phyloP scores from a whole-genome alignment of 30 jellyfish, hydroid and myxozoan genomes.

The Sanderia malayensis region DNA sequence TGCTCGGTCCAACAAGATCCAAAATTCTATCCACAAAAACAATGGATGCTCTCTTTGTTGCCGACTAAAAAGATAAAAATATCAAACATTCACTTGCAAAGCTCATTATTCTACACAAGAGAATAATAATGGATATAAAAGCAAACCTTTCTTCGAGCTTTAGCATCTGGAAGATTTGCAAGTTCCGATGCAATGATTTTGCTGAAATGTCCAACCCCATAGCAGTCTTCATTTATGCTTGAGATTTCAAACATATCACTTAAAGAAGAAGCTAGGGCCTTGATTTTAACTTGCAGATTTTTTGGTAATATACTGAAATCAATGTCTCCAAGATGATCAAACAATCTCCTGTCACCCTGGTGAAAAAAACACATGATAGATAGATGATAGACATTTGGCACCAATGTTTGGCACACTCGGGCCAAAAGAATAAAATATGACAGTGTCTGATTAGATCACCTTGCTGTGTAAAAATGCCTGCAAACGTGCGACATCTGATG shows the following conservation, averaged over 20 bases:
- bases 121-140: too few relatives aligned
- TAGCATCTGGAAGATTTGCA: constrained; percentile 83
- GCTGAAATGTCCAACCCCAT: constrained; percentile 90
- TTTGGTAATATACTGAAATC: constrained; percentile 73
- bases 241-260: constrained; percentile 67
- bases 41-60: constrained; percentile 79
- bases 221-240: constrained; percentile 83
- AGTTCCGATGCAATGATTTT: constrained; percentile 82
- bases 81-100: too few relatives aligned
- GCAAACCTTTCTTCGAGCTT: constrained; percentile 94
- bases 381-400: too few relatives aligned
- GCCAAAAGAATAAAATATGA: too few relatives aligned
- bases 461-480: constrained; percentile 83
- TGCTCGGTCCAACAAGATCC: constrained; percentile 89
- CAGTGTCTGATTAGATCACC: constrained; percentile 60
- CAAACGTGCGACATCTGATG: constrained; percentile 93
- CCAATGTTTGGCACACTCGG: too few relatives aligned
- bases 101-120: too few relatives aligned
- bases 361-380: too few relatives aligned
- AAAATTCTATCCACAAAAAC: constrained; percentile 76
- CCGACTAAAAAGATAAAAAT: constrained; percentile 40
- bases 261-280: constrained; percentile 82
- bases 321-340: constrained; percentile 74
- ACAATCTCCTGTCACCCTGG: constrained; percentile 83
- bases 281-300: constrained; percentile 71